Conservation (phyloP, 2,113 vertebrate genomes). For the Promerops cafer region DNA sequence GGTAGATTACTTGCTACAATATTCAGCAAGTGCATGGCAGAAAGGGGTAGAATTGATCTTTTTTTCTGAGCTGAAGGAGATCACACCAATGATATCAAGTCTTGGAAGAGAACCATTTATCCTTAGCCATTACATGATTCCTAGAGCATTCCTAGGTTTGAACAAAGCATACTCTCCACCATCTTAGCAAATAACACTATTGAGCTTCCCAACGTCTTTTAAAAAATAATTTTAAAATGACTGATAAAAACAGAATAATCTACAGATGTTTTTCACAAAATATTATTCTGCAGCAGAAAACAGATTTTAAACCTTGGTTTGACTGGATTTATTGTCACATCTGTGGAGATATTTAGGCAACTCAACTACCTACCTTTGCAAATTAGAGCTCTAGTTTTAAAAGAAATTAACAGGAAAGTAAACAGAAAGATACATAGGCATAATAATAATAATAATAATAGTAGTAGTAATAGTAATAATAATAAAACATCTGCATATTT, state of each 20-base stretch:
- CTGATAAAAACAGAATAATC: not conserved
- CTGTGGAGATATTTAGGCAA: not conserved
- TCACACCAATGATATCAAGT: not conserved
- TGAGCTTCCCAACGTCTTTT: not conserved
- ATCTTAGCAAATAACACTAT: not conserved
- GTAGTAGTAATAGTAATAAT: not conserved
- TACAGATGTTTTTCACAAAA: not conserved
- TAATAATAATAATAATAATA: not conserved
- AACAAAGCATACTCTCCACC: not conserved
- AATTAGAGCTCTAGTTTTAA: not conserved
- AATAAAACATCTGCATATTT: not conserved
- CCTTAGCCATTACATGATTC: not conserved
- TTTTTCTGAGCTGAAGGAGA: not conserved
- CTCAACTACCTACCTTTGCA: not conserved
- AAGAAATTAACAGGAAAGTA: not conserved
- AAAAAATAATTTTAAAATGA: not conserved
- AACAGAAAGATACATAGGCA: not conserved
- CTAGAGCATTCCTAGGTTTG: not conserved
- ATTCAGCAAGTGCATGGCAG: fast-evolving
- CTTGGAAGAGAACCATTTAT: not conserved
- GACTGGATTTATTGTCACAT: not conserved
- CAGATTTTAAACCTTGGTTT: not conserved
- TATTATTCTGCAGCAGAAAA: not conserved
- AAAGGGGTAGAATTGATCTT: not conserved
- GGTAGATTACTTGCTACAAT: not conserved